A percentile compares a stretch with the other conserved stretches of the same genome.
These are phyloP conservation scores for Nezara viridula DNA, from an alignment of 2,888 invertebrate species.

Conservation along the genomic window DNA sequence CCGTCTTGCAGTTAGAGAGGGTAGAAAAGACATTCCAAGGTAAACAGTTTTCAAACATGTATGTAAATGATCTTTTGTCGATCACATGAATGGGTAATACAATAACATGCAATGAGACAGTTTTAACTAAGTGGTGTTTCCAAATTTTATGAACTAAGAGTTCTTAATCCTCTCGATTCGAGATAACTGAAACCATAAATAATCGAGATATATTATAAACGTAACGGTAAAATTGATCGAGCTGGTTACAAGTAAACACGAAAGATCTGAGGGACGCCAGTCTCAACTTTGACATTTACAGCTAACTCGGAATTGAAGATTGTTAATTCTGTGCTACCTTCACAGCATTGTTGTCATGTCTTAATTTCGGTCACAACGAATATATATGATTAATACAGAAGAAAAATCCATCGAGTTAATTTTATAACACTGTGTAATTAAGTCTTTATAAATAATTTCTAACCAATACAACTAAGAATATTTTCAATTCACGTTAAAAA, in stretches of 20 bases:
- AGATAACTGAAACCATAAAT: neutral
- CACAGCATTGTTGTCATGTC: too few species aligned
- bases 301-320: neutral
- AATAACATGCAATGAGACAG: neutral
- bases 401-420: too few species aligned
- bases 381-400: too few species aligned
- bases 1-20: constrained; percentile 74
- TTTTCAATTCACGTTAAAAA: too few species aligned
- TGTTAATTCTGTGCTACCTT: neutral
- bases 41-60: constrained; percentile 41
- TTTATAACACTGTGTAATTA: too few species aligned
- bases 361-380: too few species aligned
- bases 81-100: neutral
- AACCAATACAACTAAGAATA: too few species aligned
- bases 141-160: neutral
- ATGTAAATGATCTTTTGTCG: neutral
- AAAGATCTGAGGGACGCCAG: neutral
- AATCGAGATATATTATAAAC: neutral
- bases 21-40: constrained; percentile 74
- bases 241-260: neutral
- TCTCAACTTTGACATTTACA: neutral
- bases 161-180: neutral
- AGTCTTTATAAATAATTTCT: too few species aligned
- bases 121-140: neutral
- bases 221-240: neutral